These are phyloP conservation scores for Anabas testudineus DNA, from an alignment of 2,797 vertebrate species.

Conservation along the genomic window DNA sequence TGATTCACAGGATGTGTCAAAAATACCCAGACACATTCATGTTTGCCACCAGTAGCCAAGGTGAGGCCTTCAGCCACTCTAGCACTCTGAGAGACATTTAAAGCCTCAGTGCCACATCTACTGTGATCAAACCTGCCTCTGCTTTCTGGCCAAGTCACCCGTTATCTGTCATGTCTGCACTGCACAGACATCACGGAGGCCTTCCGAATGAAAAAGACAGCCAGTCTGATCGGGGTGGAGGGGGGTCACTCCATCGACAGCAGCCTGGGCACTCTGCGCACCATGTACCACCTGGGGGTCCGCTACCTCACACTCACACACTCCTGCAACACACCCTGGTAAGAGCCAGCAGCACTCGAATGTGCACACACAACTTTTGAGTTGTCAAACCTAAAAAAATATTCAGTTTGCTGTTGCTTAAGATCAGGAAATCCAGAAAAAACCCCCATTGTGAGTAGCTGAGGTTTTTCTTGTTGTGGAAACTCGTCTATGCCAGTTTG, in stretches of 20 bases:
- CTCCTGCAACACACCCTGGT: slow-evolving; percentile 97
- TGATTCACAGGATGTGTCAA: slow-evolving; percentile 91
- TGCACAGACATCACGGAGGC: slow-evolving; percentile 80
- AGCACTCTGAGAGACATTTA: background rate
- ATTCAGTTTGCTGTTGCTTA: background rate
- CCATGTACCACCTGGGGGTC: slow-evolving; percentile 91
- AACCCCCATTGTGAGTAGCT: too few species aligned
- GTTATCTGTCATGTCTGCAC: background rate
- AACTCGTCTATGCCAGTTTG: too few species aligned
- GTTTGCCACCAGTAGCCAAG: slow-evolving; percentile 79
- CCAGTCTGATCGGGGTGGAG: slow-evolving; percentile 94
- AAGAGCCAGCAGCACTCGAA: slow-evolving; percentile 41
- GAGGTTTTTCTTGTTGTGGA: too few species aligned
- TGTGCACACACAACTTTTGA: too few species aligned
- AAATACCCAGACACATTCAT: slow-evolving; percentile 83
- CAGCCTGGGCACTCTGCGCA: slow-evolving; percentile 89
- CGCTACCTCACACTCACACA: slow-evolving; percentile 97
- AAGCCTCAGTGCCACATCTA: background rate
- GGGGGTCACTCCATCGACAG: slow-evolving; percentile 96
- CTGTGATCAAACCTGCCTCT: background rate
- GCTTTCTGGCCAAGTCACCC: background rate
- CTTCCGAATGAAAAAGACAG: slow-evolving; percentile 82
- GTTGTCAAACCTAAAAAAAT: background rate
- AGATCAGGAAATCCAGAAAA: too few species aligned
- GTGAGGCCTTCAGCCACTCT: slow-evolving; percentile 54